A percentile compares a stretch with the other conserved stretches of the same genome.
Evolutionary conservation across 2,113 vertebrate species (phyloP).

Genomic region (Sylvilagus bachmani): DNA sequence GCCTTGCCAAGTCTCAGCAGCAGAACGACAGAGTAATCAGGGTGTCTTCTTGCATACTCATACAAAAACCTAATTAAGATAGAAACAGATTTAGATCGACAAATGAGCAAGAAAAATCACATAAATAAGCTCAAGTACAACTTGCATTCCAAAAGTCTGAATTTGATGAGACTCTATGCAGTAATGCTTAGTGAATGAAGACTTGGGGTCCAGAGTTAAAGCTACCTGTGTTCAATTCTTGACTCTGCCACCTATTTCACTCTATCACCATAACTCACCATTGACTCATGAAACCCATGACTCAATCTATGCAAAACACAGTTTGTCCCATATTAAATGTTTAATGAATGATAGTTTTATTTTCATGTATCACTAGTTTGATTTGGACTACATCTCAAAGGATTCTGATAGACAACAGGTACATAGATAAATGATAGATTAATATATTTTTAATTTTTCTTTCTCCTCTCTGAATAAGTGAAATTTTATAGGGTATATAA

Average conservation of each 20-base stretch:
- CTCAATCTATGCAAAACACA: not conserved
- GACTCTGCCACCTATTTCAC: not conserved
- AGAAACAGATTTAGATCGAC: not conserved
- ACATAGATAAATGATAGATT: not conserved
- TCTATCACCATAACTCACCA: too few relatives aligned
- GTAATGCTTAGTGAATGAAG: not conserved
- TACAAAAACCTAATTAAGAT: slow-evolving; percentile 84
- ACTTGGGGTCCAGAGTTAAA: not conserved
- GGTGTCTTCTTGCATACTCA: slow-evolving; percentile 83
- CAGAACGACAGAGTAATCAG: slow-evolving; percentile 46
- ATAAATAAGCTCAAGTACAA: not conserved
- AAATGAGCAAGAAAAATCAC: not conserved
- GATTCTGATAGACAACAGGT: not conserved
- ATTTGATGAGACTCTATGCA: not conserved
- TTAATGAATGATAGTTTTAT: not conserved
- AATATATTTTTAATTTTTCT: not conserved
- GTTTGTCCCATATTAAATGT: not conserved
- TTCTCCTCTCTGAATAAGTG: not conserved
- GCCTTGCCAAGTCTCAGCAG: slow-evolving; percentile 71
- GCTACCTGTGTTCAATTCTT: not conserved
- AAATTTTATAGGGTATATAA: not conserved
- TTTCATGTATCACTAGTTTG: slow-evolving; percentile 4
- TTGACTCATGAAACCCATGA: too few relatives aligned
- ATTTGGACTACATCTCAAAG: not conserved
- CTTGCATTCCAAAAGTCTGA: not conserved